A percentile compares a stretch with the other conserved stretches of the same genome.
phyloP scores from a whole-genome alignment of 2,113 vertebrate species.

The Baryphthengus martii region DNA sequence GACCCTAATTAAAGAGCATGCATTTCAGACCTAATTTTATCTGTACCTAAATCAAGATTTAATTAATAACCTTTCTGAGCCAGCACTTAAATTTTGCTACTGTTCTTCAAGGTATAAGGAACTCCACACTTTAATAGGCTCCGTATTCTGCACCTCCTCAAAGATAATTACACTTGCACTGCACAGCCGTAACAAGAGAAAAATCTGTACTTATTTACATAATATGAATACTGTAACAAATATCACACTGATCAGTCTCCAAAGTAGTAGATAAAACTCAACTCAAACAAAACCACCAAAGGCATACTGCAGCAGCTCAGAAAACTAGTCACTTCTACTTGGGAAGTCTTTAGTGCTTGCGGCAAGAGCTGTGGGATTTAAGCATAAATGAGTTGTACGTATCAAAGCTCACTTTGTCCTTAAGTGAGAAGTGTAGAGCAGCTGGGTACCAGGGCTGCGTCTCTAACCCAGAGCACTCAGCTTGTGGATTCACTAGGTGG shows the following conservation, averaged over 20 bases:
- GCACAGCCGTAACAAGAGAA: not conserved
- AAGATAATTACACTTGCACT: conserved; percentile 3
- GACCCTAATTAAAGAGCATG: not conserved
- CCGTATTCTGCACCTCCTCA: not conserved
- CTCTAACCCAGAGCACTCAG: not conserved
- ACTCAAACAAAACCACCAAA: not conserved
- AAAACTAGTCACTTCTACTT: not conserved
- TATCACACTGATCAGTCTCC: not conserved
- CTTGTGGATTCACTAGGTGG: no score
- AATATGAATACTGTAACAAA: not conserved
- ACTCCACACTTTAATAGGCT: not conserved
- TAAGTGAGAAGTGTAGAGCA: no score
- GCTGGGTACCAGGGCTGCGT: accelerated
- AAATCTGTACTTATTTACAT: not conserved
- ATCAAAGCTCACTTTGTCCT: not conserved
- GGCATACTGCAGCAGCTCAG: not conserved
- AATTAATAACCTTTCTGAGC: conserved; percentile 3
- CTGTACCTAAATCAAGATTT: not conserved
- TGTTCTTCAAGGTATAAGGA: not conserved
- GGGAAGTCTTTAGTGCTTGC: not conserved
- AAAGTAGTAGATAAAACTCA: not conserved
- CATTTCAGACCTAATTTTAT: conserved; percentile 4
- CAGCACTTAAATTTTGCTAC: not conserved
- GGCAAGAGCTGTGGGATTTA: not conserved
- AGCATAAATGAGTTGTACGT: accelerated